phyloP scores from a whole-genome alignment of 2,888 invertebrate genomes.

The Dasysyrphus tricinctus region DNA sequence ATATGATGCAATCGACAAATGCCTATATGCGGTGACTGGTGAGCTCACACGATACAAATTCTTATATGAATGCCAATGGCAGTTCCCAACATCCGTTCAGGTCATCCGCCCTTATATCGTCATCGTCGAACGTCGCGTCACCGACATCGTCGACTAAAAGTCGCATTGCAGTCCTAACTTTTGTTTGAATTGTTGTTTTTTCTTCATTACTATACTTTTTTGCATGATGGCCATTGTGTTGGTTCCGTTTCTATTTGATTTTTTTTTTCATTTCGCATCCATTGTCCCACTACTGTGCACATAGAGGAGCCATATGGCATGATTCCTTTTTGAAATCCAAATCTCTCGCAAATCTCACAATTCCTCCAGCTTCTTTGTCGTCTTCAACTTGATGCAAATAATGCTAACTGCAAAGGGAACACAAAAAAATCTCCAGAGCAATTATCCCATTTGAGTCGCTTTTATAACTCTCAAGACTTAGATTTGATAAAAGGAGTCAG shows the following conservation, averaged over 20 bases:
- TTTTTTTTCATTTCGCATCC: conserved; percentile 35
- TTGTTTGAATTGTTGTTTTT: conserved; percentile 40
- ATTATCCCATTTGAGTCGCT: conserved; percentile 71
- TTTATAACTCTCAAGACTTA: conserved; percentile 60
- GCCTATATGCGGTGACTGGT: conserved; percentile 48
- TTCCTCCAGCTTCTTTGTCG: conserved; percentile 12
- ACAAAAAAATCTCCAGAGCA: conserved; percentile 55
- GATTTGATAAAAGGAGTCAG: conserved; percentile 63
- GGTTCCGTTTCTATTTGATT: conserved; percentile 37
- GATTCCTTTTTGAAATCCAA: conserved; percentile 69
- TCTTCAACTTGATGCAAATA: conserved; percentile 26
- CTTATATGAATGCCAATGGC: conserved; percentile 37
- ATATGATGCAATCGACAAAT: conserved; percentile 72
- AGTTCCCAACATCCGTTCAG: conserved; percentile 60
- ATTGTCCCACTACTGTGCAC: conserved; percentile 49
- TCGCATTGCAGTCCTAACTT: conserved; percentile 67
- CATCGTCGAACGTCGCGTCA: background rate
- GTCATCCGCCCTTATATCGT: conserved; percentile 69
- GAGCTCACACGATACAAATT: conserved; percentile 44
- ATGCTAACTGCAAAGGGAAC: conserved; percentile 18
- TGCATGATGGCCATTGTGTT: conserved; percentile 62
- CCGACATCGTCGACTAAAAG: conserved; percentile 45
- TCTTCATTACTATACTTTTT: conserved; percentile 44
- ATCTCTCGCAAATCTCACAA: conserved; percentile 49
- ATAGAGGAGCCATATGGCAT: conserved; percentile 65